A percentile compares a stretch with the other conserved stretches of the same genome.
phyloP scores from a whole-genome alignment of 1,140 invertebrate species.

The Goniozus legneri region DNA sequence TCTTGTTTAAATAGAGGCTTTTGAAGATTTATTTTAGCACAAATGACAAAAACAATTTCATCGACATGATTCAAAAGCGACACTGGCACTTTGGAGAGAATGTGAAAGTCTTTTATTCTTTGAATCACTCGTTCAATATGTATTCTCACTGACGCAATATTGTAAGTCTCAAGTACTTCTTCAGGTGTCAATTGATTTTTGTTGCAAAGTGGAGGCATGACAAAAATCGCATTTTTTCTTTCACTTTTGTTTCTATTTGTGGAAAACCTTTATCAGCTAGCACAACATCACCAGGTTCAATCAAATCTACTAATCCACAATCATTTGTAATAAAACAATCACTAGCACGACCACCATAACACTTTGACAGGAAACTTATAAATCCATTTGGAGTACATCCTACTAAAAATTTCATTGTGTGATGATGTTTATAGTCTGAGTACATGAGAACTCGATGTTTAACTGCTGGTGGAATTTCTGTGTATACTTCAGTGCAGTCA shows the following conservation, averaged over 20 bases:
- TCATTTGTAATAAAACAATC: slow-evolving; percentile 26
- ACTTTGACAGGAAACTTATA: slow-evolving; percentile 27
- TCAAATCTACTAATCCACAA: slow-evolving; percentile 30
- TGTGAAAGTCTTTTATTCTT: slow-evolving; percentile 15
- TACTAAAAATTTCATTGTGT: slow-evolving; percentile 20
- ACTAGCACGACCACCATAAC: slow-evolving; percentile 23
- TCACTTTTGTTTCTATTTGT: slow-evolving; percentile 13
- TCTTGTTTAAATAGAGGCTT: slow-evolving; percentile 11
- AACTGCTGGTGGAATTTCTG: slow-evolving; percentile 13
- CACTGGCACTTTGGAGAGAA: slow-evolving; percentile 11
- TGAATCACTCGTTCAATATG: slow-evolving; percentile 24
- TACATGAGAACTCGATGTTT: slow-evolving; percentile 23
- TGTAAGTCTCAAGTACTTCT: slow-evolving; percentile 14
- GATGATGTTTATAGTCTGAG: slow-evolving; percentile 22
- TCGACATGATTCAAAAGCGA: slow-evolving; percentile 16
- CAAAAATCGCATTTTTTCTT: slow-evolving; percentile 12
- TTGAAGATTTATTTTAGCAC: slow-evolving; percentile 18
- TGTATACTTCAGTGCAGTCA: slow-evolving; percentile 16
- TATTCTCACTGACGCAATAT: slow-evolving; percentile 20
- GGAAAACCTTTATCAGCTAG: slow-evolving; percentile 44
- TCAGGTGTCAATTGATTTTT: slow-evolving; percentile 12
- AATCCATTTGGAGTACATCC: slow-evolving; percentile 21
- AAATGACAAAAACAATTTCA: slow-evolving; percentile 20
- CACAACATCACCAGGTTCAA: slow-evolving; percentile 35
- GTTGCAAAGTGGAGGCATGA: slow-evolving; percentile 14